A percentile compares a stretch with the other conserved stretches of the same genome.
These are phyloP conservation scores for Hirtodrosophila histrioides DNA, from an alignment of 2,888 invertebrate species.

Conservation along the genomic window DNA sequence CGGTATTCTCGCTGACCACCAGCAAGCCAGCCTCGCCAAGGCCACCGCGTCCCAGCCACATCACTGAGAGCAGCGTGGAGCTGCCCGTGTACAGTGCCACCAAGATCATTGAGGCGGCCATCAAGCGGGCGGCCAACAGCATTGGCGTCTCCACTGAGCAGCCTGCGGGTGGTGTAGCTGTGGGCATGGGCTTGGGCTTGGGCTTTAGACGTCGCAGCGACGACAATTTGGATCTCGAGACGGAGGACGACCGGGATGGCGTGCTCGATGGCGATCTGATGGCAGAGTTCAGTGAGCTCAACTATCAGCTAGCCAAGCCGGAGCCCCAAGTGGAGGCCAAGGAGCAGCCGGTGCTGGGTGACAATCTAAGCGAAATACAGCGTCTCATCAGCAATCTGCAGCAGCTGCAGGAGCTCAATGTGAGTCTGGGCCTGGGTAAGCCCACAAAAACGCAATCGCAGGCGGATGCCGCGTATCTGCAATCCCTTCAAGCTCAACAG, in stretches of 20 bases:
- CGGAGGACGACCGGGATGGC: slow-evolving; percentile 33
- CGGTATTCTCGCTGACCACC: slow-evolving; percentile 80
- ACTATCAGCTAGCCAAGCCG: slow-evolving; percentile 79
- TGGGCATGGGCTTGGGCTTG: slow-evolving; percentile 31
- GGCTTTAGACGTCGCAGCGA: slow-evolving; percentile 75
- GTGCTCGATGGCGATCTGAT: slow-evolving; percentile 70
- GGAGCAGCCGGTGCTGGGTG: slow-evolving; percentile 75
- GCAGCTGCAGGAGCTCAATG: slow-evolving; percentile 79
- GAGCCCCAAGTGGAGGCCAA: slow-evolving; percentile 29
- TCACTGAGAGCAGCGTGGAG: slow-evolving; percentile 75
- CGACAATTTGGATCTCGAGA: slow-evolving; percentile 41
- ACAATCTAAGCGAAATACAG: slow-evolving; percentile 85
- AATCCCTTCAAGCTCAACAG: slow-evolving; percentile 59
- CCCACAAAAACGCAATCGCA: slow-evolving; percentile 72
- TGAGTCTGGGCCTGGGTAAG: slow-evolving; percentile 50
- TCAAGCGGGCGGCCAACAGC: slow-evolving; percentile 78
- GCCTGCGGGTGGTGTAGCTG: slow-evolving; percentile 10
- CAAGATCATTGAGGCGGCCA: slow-evolving; percentile 82
- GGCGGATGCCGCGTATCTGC: slow-evolving; percentile 75
- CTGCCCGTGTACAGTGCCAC: slow-evolving; percentile 81
- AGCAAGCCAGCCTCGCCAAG: slow-evolving; percentile 67
- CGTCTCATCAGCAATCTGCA: slow-evolving; percentile 85
- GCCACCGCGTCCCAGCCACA: slow-evolving; percentile 59
- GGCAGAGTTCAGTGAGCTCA: slow-evolving; percentile 80
- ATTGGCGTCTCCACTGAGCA: slow-evolving; percentile 80